A percentile compares a stretch with the other conserved stretches of the same genome.
Evolutionary conservation across 2,797 vertebrate species (phyloP).

Genomic region (Centropyge bicolor): DNA sequence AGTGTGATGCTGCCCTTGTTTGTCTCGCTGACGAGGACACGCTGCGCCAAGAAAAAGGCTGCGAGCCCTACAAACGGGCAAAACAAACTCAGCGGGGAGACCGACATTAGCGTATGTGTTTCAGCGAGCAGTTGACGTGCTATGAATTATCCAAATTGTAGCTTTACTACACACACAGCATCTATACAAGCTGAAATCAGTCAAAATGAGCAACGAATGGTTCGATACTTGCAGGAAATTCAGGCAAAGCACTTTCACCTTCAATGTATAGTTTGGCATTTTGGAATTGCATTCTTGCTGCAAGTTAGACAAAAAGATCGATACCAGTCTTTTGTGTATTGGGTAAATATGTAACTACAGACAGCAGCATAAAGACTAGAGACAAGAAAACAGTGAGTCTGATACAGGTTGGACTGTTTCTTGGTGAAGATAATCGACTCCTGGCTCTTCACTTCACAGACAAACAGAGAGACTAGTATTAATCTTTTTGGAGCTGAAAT

Average conservation of each 20-base stretch:
- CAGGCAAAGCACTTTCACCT: neutral
- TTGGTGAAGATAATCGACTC: neutral
- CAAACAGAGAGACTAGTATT: neutral
- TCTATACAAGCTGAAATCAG: neutral
- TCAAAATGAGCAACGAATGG: neutral
- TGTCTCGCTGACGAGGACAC: constrained; percentile 1
- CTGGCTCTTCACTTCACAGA: neutral
- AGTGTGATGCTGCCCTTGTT: constrained; percentile 40
- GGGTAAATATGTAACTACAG: neutral
- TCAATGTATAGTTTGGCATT: neutral
- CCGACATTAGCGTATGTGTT: neutral
- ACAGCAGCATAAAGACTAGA: neutral
- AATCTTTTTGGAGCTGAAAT: neutral
- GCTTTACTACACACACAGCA: neutral
- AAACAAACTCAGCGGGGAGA: constrained; percentile 25
- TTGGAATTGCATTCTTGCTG: neutral
- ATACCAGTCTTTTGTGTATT: neutral
- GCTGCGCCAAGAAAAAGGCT: constrained; percentile 23
- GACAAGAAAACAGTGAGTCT: neutral
- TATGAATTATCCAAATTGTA: neutral
- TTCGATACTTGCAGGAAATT: neutral
- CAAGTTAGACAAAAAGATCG: neutral
- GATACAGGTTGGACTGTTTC: neutral
- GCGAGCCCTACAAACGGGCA: constrained; percentile 5
- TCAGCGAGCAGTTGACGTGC: constrained; percentile 10